These are phyloP conservation scores for Thereva nobilitata DNA, from an alignment of 2,888 invertebrate genomes.

Conservation along the genomic window DNA sequence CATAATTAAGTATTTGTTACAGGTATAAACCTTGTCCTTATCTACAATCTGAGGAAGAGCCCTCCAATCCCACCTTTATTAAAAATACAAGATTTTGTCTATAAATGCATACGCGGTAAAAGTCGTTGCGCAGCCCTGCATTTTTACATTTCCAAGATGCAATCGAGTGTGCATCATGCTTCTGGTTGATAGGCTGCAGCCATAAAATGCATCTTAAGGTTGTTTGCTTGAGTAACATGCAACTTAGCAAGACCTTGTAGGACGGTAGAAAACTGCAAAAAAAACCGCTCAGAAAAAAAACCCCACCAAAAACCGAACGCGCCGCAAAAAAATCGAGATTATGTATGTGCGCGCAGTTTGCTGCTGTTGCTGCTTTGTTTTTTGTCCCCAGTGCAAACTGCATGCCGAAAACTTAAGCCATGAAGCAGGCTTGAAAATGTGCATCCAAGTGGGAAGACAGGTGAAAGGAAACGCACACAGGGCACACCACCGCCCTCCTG, in stretches of 20 bases:
- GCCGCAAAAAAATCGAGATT: conserved; percentile 4
- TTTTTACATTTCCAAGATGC: too few relatives aligned
- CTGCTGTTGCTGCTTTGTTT: background rate
- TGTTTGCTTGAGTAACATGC: too few relatives aligned
- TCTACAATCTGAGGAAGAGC: too few relatives aligned
- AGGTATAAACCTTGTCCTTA: too few relatives aligned
- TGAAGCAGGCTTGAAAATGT: conserved; percentile 19
- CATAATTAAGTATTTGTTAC: too few relatives aligned
- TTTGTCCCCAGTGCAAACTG: background rate
- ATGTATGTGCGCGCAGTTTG: conserved; percentile 14
- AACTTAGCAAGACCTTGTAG: background rate
- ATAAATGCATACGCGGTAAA: too few relatives aligned
- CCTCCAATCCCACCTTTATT: too few relatives aligned
- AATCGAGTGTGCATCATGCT: too few relatives aligned
- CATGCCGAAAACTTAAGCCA: conserved; percentile 8
- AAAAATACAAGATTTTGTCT: too few relatives aligned
- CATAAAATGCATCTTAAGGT: too few relatives aligned
- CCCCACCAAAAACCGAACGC: background rate
- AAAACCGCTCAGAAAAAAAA: background rate
- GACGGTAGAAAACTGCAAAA: background rate
- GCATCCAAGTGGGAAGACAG: conserved; percentile 16
- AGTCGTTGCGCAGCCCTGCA: too few relatives aligned
- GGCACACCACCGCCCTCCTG: background rate
- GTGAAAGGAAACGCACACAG: conserved; percentile 17
- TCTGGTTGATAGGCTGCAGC: too few relatives aligned